phyloP scores from a whole-genome alignment of 1,140 invertebrate genomes.

The Diorhabda sublineata region DNA sequence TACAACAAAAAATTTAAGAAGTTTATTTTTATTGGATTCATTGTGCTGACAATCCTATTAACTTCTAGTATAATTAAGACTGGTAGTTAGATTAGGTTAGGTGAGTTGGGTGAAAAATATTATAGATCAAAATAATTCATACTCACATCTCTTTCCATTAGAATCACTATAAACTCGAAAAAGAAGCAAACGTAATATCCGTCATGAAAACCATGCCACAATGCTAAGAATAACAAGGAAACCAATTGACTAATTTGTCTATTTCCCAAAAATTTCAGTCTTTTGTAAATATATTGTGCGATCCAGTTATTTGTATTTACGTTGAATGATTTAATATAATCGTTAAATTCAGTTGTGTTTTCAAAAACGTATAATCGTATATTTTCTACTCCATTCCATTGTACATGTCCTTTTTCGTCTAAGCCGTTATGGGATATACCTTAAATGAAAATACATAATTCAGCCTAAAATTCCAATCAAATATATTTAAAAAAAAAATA shows the following conservation, averaged over 20 bases:
- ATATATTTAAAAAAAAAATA: no score
- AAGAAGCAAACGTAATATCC: slow-evolving; percentile 92
- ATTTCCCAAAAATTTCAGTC: slow-evolving; percentile 85
- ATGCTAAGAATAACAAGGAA: slow-evolving; percentile 79
- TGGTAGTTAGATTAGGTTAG: not conserved
- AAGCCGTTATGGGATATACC: slow-evolving; percentile 81
- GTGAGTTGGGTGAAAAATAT: not conserved
- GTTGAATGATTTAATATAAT: slow-evolving; percentile 86
- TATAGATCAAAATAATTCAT: slow-evolving; percentile 2
- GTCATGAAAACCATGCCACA: slow-evolving; percentile 90
- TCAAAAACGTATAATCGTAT: slow-evolving; percentile 75
- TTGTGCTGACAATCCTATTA: not conserved
- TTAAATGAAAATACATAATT: slow-evolving; percentile 27
- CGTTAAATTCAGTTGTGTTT: slow-evolving; percentile 71
- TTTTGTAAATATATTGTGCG: slow-evolving; percentile 87
- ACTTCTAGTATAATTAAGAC: not conserved
- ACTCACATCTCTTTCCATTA: slow-evolving; percentile 81
- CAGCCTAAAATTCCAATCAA: no score
- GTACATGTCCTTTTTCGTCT: slow-evolving; percentile 55
- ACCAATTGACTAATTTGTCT: slow-evolving; percentile 75
- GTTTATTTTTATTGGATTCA: not conserved
- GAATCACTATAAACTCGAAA: slow-evolving; percentile 86
- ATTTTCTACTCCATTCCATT: slow-evolving; percentile 86
- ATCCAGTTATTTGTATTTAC: slow-evolving; percentile 92
- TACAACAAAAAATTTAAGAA: not conserved